phyloP scores from a whole-genome alignment of 2,797 vertebrate genomes.

The Sebastes nivosus region DNA sequence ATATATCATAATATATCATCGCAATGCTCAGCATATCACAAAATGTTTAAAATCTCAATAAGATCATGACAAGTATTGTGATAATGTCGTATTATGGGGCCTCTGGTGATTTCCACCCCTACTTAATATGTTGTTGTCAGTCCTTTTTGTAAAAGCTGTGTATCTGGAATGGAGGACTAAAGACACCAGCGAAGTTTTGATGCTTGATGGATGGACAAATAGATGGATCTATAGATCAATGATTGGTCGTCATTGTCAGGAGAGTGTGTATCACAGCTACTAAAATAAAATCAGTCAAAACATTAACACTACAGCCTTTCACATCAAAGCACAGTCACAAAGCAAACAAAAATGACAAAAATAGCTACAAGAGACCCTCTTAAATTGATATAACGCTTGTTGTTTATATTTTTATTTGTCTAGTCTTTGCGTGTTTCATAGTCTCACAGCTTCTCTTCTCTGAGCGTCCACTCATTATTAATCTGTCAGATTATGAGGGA shows the following conservation, averaged over 20 bases:
- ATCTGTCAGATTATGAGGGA: conserved; percentile 36
- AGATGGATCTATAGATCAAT: conserved; percentile 13
- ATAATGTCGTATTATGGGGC: too few relatives aligned
- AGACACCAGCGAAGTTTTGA: not conserved
- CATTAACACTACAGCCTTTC: conserved; percentile 6
- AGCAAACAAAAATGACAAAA: conserved; percentile 4
- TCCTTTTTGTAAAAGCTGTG: not conserved
- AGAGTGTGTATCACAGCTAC: not conserved
- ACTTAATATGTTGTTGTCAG: conserved; percentile 4
- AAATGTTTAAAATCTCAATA: too few relatives aligned
- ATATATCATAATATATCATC: too few relatives aligned
- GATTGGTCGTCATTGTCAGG: conserved; percentile 3
- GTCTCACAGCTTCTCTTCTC: not conserved
- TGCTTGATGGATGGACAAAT: conserved; percentile 28
- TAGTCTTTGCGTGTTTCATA: not conserved
- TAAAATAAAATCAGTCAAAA: conserved; percentile 16
- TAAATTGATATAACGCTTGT: not conserved
- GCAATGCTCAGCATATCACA: too few relatives aligned
- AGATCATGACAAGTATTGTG: too few relatives aligned
- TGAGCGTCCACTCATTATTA: conserved; percentile 15
- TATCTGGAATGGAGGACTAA: conserved; percentile 4
- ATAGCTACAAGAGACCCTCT: not conserved
- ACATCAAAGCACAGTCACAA: conserved; percentile 1
- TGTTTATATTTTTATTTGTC: not conserved
- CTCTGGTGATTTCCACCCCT: too few relatives aligned